These are phyloP conservation scores for Drosophila tristis DNA, from an alignment of 1,140 invertebrate genomes.

Conservation along the genomic window DNA sequence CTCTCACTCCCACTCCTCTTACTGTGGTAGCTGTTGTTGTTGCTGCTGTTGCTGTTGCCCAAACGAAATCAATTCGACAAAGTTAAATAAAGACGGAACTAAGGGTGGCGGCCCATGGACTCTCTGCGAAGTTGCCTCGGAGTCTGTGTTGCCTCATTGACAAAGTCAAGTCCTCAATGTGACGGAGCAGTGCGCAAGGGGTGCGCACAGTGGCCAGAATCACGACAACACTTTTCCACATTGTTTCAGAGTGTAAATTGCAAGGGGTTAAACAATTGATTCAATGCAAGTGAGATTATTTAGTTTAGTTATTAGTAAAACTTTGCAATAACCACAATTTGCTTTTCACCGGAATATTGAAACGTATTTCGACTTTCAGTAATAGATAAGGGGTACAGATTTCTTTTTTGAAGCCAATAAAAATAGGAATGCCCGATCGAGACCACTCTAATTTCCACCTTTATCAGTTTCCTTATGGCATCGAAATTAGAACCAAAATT, in stretches of 20 bases:
- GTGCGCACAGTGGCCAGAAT: constrained; percentile 47
- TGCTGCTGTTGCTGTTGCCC: constrained; percentile 54
- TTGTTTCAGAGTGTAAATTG: not conserved
- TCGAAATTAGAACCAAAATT: not conserved
- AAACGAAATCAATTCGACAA: constrained; percentile 82
- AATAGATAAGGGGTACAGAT: no score
- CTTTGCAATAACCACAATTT: no score
- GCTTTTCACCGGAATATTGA: no score
- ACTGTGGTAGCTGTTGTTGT: no score
- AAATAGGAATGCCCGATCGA: no score
- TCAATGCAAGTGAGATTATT: not conserved
- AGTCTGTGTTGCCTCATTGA: constrained; percentile 46
- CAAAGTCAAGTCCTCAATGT: constrained; percentile 64
- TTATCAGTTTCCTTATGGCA: not conserved
- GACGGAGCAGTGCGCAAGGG: not conserved
- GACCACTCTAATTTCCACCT: no score
- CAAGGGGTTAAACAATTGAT: not conserved
- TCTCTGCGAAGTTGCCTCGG: constrained; percentile 18
- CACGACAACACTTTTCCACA: not conserved
- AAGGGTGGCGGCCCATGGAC: constrained; percentile 38
- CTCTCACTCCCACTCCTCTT: not conserved
- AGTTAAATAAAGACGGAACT: constrained; percentile 70
- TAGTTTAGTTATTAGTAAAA: not conserved
- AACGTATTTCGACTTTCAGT: no score
- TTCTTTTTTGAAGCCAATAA: no score